Evolutionary conservation across 2,113 vertebrate genomes (phyloP).

Genomic region (Colinus virginianus): DNA sequence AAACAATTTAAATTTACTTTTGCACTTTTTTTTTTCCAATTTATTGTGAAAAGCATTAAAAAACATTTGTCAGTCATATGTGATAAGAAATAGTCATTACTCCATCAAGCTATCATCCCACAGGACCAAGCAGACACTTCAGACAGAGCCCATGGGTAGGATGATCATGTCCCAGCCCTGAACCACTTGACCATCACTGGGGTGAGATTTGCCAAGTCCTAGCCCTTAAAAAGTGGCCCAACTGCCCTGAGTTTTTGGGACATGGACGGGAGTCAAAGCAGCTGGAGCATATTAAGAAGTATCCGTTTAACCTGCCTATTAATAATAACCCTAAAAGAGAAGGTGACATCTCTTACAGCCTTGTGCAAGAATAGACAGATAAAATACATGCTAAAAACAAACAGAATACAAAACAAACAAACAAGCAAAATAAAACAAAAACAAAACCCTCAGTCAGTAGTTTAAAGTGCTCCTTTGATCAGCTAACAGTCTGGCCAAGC

Average conservation of each 20-base stretch:
- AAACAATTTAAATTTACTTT: accelerated
- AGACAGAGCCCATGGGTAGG: not conserved
- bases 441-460: not conserved
- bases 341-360: not conserved
- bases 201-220: not conserved
- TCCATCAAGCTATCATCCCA: not conserved
- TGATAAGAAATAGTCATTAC: not conserved
- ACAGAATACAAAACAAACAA: no score
- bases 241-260: not conserved
- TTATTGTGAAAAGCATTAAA: not conserved
- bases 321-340: not conserved
- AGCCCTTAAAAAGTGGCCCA: not conserved
- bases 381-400: not conserved
- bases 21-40: not conserved
- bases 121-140: not conserved
- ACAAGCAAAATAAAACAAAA: no score
- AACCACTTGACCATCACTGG: accelerated
- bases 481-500: not conserved
- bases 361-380: not conserved
- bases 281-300: not conserved
- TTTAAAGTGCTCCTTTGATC: not conserved
- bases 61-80: not conserved
- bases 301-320: not conserved
- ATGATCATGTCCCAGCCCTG: not conserved
- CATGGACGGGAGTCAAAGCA: not conserved